Percentiles rank a stretch among this genome's conserved stretches.
Evolutionary conservation across 2,888 invertebrate species (phyloP).

Genomic region (Nesidiocoris tenuis): DNA sequence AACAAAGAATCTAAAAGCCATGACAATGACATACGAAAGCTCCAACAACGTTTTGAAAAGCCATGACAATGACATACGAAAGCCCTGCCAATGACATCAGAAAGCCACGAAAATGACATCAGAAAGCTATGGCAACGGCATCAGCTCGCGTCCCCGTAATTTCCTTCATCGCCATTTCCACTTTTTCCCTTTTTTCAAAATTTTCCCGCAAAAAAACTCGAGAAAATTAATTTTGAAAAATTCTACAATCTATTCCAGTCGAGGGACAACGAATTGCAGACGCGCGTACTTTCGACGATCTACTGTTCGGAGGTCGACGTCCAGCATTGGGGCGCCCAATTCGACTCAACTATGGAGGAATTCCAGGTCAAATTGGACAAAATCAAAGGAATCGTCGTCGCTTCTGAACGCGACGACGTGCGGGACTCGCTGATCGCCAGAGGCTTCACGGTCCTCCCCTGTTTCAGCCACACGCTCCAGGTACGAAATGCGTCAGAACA

Average conservation of each 20-base stretch:
- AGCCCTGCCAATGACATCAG: too few species aligned
- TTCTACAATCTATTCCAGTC: slow-evolving; percentile 31
- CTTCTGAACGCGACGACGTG: slow-evolving; percentile 54
- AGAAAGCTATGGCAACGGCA: too few species aligned
- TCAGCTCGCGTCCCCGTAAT: too few species aligned
- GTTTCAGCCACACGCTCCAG: slow-evolving; percentile 56
- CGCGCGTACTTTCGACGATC: slow-evolving; percentile 56
- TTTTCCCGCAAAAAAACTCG: too few species aligned
- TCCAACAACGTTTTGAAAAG: too few species aligned
- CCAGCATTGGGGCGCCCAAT: slow-evolving; percentile 54
- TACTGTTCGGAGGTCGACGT: slow-evolving; percentile 55
- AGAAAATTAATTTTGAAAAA: too few species aligned
- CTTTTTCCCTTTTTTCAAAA: too few species aligned
- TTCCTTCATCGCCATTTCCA: too few species aligned
- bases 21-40: too few species aligned
- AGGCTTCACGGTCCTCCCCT: slow-evolving; percentile 56
- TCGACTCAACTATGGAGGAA: slow-evolving; percentile 55
- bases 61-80: too few species aligned
- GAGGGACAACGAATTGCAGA: slow-evolving; percentile 54
- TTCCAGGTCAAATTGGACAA: slow-evolving; percentile 56
- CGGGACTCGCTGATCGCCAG: slow-evolving; percentile 53
- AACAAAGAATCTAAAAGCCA: too few species aligned
- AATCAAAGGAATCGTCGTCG: slow-evolving; percentile 56
- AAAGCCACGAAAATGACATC: too few species aligned
- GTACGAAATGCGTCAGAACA: slow-evolving; percentile 47